Evolutionary conservation across 1,140 invertebrate species (phyloP).

Genomic region (Listronotus oregonensis): DNA sequence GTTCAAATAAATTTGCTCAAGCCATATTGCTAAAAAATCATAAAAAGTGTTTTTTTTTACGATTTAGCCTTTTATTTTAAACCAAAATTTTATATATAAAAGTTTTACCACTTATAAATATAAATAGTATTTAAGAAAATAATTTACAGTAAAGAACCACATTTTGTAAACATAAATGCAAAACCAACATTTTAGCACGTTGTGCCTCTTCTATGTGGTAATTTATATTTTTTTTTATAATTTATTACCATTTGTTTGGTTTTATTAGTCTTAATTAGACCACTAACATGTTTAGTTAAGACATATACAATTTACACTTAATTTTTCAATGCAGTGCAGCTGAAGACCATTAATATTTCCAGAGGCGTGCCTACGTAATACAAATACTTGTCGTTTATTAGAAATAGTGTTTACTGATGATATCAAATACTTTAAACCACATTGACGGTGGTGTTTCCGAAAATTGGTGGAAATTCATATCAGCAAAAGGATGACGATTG

Average conservation of each 20-base stretch:
- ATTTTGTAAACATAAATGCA: background rate
- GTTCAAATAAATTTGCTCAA: too few relatives aligned
- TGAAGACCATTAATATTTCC: constrained; percentile 9
- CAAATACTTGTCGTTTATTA: background rate
- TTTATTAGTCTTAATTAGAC: constrained; percentile 27
- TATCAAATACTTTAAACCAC: background rate
- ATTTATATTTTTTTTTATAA: background rate
- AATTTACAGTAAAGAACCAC: too few relatives aligned
- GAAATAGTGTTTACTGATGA: background rate
- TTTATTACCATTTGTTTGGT: constrained; percentile 14
- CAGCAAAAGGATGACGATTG: too few relatives aligned
- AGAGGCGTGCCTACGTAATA: constrained; percentile 4
- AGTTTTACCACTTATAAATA: too few relatives aligned
- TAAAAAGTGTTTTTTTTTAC: too few relatives aligned
- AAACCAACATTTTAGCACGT: background rate
- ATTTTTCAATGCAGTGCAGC: constrained; percentile 12
- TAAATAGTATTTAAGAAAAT: too few relatives aligned
- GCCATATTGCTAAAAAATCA: too few relatives aligned
- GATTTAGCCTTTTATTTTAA: too few relatives aligned
- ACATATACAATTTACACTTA: constrained; percentile 14
- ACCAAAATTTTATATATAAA: too few relatives aligned
- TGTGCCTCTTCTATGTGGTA: background rate
- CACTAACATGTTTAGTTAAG: constrained; percentile 5
- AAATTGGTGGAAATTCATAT: too few relatives aligned
- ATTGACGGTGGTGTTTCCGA: too few relatives aligned